phyloP scores from a whole-genome alignment of 2,113 vertebrate genomes.

The Taurulus bubalis region DNA sequence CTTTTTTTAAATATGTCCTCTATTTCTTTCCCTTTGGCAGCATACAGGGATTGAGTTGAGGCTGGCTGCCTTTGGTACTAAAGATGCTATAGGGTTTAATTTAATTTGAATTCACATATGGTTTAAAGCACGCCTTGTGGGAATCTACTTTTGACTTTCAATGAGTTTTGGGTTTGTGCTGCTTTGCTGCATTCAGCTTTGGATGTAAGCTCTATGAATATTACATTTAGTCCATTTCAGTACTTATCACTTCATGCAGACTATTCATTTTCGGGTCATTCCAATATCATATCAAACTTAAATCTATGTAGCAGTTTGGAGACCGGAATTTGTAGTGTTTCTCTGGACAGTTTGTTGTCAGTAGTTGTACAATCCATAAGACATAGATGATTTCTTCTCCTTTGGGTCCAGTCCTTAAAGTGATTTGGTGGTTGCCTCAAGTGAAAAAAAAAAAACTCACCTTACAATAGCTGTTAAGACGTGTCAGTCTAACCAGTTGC shows the following conservation, averaged over 20 bases:
- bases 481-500: constrained; percentile 13
- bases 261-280: constrained; percentile 10
- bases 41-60: constrained; percentile 66
- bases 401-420: constrained; percentile 56
- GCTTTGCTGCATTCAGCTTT: constrained; percentile 30
- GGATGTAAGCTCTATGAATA: constrained; percentile 28
- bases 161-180: constrained; percentile 44
- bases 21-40: constrained; percentile 59
- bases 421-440: constrained; percentile 47
- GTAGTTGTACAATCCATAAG: constrained; percentile 61
- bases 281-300: constrained; percentile 28
- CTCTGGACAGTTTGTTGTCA: constrained; percentile 27
- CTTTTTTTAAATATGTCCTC: constrained; percentile 66
- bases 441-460: constrained; percentile 25
- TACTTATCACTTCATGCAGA: constrained; percentile 6
- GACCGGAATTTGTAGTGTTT: constrained; percentile 24
- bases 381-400: constrained; percentile 49
- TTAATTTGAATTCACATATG: constrained; percentile 72
- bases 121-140: constrained; percentile 52
- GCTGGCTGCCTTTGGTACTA: constrained; percentile 64
- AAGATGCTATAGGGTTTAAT: constrained; percentile 69
- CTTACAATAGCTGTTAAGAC: constrained; percentile 23
- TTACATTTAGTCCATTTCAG: constrained; percentile 19
- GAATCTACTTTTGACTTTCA: constrained; percentile 63
- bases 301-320: constrained; percentile 17